Conservation (phyloP, 2,797 vertebrate species). For the Adelosebastes latens region DNA sequence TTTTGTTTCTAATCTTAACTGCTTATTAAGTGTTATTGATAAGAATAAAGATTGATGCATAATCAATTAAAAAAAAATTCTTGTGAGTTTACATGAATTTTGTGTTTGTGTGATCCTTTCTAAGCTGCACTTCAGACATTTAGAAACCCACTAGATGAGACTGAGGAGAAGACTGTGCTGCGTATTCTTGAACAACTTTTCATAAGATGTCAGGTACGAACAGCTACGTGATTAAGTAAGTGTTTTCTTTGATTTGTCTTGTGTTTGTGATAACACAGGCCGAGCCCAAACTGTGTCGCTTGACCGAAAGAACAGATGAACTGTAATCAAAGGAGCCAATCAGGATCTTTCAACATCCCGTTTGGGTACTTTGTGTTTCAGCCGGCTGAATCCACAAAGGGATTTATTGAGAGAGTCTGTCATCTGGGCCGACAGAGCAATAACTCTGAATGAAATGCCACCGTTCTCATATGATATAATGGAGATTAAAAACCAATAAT, state of each 20-base stretch:
- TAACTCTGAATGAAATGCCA: constrained; percentile 45
- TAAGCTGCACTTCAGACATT: background rate
- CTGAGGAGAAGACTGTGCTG: background rate
- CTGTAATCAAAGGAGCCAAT: background rate
- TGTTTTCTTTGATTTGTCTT: constrained; percentile 7
- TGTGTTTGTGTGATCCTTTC: background rate
- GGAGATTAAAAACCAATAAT: constrained; percentile 34
- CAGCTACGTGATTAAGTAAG: background rate
- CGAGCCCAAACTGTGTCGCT: background rate
- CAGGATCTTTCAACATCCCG: background rate
- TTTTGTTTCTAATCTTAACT: background rate
- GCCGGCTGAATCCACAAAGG: constrained; percentile 14
- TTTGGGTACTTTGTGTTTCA: constrained; percentile 23
- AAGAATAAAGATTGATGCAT: background rate
- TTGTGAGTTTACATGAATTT: background rate
- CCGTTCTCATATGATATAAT: constrained; percentile 31
- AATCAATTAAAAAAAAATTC: background rate
- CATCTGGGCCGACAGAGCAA: constrained; percentile 36
- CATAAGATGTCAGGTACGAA: background rate
- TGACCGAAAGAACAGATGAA: constrained; percentile 15
- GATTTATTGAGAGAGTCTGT: constrained; percentile 40
- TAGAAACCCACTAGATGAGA: background rate
- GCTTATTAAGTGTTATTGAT: background rate
- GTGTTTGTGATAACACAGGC: background rate
- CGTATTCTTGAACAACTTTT: background rate